Base-by-base conservation (phyloP, 2,797 vertebrate species). In the Chanos chanos region DNA sequence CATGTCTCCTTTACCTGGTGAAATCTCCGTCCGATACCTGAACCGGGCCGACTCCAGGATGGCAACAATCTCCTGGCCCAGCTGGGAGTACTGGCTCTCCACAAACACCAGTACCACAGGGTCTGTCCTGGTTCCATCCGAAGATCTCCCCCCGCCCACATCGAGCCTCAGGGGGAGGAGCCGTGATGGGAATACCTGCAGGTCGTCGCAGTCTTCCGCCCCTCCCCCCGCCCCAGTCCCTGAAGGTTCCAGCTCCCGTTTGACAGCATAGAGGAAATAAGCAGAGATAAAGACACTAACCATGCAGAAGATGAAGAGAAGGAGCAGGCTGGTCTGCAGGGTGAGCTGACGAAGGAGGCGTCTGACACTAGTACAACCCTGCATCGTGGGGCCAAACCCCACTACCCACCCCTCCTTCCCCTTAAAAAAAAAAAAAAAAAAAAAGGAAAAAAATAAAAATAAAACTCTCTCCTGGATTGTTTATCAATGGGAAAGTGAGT, bases 1-100 rank as follows among this genome's bases (percentile, higher is more conserved):
- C 92, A 93, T 92, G 71, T 93, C 92, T 8, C 92, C 92, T 70
- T 93, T 93, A 19, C 91, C 92, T 0, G 92, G 91, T 1, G 92
- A 91, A 0, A 93, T 92, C 74, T 93, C 92, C 0, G 83, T 91
- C 64, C 85, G 89, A 74, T 93, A 93, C 49, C 87, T 90, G 74
- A 93, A 93, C 49, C 89, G 89, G 21, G 90, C 91, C 0, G 91
- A 92, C 78, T 93, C 92, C 77, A 93, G 77, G 73, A 93, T 90
- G 56, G 91, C 92, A 68, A 93, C 89, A 0, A 93, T 92, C 73
- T 93, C 92, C 78, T 93, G 92, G 43, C 92, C 92, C 66, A 92
- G 82, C 70, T 92, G 91, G 0, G 92, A 93, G 77, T 93, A 93
- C 51, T 89, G 89, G 74, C 91, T 93, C 76, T 93, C 92, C 72